Percentiles rank a stretch among this genome's conserved stretches.
phyloP scores from a whole-genome alignment of 2,797 vertebrate species.

The Chloroceryle inda region DNA sequence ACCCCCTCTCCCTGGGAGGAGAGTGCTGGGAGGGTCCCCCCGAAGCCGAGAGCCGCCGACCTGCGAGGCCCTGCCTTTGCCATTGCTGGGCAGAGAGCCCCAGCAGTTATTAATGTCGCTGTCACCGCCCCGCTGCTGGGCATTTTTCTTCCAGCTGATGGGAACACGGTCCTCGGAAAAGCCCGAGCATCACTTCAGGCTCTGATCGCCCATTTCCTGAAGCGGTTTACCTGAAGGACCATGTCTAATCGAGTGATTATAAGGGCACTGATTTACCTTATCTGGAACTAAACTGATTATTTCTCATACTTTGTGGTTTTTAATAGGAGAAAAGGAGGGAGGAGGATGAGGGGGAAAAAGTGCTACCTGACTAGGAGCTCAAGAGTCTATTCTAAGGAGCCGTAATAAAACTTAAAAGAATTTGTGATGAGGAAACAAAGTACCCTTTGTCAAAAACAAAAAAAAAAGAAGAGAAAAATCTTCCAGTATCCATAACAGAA shows the following conservation, averaged over 20 bases:
- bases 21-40: background rate
- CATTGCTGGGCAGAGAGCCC: background rate
- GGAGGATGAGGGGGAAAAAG: conserved; percentile 32
- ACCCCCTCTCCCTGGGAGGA: background rate
- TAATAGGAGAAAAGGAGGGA: conserved; percentile 54
- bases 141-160: conserved; percentile 13
- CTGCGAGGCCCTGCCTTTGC: background rate
- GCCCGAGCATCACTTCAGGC: background rate
- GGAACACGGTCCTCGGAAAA: background rate
- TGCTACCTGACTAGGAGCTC: conserved; percentile 65
- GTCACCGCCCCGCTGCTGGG: conserved; percentile 1
- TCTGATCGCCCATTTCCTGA: conserved; percentile 71
- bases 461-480: conserved; percentile 16
- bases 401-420: conserved; percentile 70
- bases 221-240: conserved; percentile 76
- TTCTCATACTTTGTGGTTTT: conserved; percentile 67
- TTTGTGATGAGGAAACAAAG: conserved; percentile 68
- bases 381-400: conserved; percentile 48
- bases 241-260: conserved; percentile 77
- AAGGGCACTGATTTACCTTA: conserved; percentile 72
- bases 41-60: background rate
- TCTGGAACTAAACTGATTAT: conserved; percentile 81
- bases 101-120: conserved; percentile 16
- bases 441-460: conserved; percentile 32
- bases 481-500: conserved; percentile 40